Conservation (phyloP, 1,140 invertebrate species). For the Phthorimaea operculella region DNA sequence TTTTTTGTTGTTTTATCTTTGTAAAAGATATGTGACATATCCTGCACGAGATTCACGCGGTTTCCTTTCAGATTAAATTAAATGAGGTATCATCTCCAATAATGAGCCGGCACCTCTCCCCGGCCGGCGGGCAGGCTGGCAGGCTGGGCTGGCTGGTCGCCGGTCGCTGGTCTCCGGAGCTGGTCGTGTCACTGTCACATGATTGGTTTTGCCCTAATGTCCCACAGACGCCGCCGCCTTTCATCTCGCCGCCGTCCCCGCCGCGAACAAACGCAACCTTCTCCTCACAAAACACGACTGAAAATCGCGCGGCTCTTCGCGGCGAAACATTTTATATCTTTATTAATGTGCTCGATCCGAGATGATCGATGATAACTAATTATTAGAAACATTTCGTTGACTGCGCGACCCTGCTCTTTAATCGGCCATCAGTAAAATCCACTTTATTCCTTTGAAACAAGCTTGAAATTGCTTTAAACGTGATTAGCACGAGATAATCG, state of each 20-base stretch:
- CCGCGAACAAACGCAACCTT: constrained; percentile 1
- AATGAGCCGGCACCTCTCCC: no score
- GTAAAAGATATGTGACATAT: no score
- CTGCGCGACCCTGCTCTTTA: constrained; percentile 37
- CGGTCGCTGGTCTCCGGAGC: no score
- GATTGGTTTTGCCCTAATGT: constrained; percentile 60
- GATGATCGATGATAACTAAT: constrained; percentile 68
- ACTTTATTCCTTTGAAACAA: constrained; percentile 20
- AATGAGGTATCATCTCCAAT: no score
- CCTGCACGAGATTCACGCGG: no score
- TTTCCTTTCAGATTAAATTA: no score
- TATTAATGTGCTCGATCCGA: constrained; percentile 58
- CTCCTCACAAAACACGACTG: background rate
- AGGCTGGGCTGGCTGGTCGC: no score
- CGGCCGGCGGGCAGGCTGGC: no score
- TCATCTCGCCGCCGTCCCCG: constrained; percentile 51
- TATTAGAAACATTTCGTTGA: constrained; percentile 66
- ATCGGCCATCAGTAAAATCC: constrained; percentile 11
- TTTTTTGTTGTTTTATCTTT: no score
- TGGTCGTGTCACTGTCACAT: constrained; percentile 46
- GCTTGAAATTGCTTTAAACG: constrained; percentile 11
- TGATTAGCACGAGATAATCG: constrained; percentile 51
- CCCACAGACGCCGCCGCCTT: constrained; percentile 51
- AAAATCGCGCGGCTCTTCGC: background rate
- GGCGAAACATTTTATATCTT: constrained; percentile 63